Evolutionary conservation across 2,888 invertebrate species (phyloP).

Genomic region (Drosophila greeni): DNA sequence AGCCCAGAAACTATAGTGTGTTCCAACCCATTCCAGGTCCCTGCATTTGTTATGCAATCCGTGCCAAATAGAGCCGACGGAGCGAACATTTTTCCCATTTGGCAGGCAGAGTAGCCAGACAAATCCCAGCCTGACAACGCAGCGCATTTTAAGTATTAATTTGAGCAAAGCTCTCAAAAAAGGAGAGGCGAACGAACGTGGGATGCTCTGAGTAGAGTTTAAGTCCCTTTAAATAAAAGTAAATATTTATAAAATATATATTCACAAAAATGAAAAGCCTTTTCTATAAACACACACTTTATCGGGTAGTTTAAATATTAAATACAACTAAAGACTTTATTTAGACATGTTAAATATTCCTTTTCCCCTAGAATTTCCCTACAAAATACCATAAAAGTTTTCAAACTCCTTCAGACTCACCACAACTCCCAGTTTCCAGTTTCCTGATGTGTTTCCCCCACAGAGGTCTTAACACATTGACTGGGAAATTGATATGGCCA

Average conservation of each 20-base stretch:
- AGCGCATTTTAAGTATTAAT: slow-evolving; percentile 62
- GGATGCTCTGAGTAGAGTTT: background rate
- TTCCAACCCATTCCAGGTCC: slow-evolving; percentile 2
- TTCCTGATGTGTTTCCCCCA: background rate
- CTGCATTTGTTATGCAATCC: slow-evolving; percentile 53
- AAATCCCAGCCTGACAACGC: slow-evolving; percentile 66
- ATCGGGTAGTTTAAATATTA: too few relatives aligned
- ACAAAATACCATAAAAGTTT: background rate
- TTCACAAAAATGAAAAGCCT: background rate
- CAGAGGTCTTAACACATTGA: slow-evolving; percentile 20
- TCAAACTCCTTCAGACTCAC: background rate
- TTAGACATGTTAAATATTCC: too few relatives aligned
- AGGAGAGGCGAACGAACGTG: background rate
- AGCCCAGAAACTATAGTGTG: background rate
- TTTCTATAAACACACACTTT: rapidly evolving
- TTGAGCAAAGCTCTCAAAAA: slow-evolving; percentile 33
- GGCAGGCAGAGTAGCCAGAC: slow-evolving; percentile 48
- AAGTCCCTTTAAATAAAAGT: background rate
- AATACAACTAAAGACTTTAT: background rate
- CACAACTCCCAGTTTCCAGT: background rate
- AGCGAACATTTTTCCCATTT: slow-evolving; percentile 58
- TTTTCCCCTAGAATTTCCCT: background rate
- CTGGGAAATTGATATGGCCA: slow-evolving; percentile 30
- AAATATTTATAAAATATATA: too few relatives aligned
- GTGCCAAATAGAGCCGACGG: slow-evolving; percentile 50